These are phyloP conservation scores for Deroptyus accipitrinus DNA, from an alignment of 2,113 vertebrate species.

Conservation along the genomic window DNA sequence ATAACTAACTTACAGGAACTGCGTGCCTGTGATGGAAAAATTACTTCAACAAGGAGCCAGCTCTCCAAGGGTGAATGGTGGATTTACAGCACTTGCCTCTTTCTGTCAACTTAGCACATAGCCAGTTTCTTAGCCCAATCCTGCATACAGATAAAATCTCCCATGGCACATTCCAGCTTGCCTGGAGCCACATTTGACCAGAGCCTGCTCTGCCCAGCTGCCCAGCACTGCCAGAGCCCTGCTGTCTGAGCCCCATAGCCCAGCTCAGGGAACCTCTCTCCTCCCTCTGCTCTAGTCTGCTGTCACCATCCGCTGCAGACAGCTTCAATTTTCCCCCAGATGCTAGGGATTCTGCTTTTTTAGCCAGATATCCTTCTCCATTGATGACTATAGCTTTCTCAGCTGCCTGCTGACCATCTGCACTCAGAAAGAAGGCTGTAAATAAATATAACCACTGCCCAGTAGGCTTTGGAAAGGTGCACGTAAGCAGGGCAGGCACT, in stretches of 20 bases:
- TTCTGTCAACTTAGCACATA: not conserved
- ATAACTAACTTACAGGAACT: not conserved
- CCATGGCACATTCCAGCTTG: not conserved
- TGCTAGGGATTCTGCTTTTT: not conserved
- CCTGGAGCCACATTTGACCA: not conserved
- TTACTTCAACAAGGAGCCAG: fast-evolving
- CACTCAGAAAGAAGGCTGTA: not conserved
- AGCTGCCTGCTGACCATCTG: not conserved
- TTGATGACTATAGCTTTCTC: not conserved
- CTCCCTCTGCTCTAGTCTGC: not conserved
- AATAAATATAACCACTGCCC: fast-evolving
- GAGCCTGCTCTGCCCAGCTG: not conserved
- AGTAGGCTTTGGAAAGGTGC: not conserved
- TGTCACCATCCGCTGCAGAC: not conserved
- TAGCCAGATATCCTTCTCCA: not conserved
- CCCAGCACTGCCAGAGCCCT: not conserved
- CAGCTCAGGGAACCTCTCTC: too few species aligned
- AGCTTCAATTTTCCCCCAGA: not conserved
- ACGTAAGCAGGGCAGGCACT: not conserved
- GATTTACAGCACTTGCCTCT: not conserved
- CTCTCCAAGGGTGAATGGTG: not conserved
- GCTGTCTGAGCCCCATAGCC: not conserved
- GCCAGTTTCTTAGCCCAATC: not conserved
- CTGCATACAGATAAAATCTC: not conserved
- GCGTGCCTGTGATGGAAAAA: not conserved